phyloP scores from a whole-genome alignment of 2,888 invertebrate species.

The Cinara cedri region DNA sequence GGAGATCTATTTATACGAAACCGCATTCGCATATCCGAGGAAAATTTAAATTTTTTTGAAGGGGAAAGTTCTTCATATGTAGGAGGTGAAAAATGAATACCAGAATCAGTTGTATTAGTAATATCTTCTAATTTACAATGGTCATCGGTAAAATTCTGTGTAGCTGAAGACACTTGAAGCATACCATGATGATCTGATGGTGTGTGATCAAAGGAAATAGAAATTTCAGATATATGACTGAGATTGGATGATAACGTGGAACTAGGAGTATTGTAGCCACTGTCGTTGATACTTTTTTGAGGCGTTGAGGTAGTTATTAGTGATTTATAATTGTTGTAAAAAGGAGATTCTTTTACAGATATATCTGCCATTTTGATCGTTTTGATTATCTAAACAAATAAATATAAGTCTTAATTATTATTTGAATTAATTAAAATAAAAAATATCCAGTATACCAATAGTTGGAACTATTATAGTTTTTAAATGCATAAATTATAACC shows the following conservation, averaged over 20 bases:
- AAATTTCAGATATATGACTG: constrained; percentile 35
- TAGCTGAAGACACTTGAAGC: constrained; percentile 16
- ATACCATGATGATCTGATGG: not conserved
- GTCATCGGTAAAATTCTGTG: not conserved
- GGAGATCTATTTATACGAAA: constrained; percentile 14
- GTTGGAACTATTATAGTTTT: not conserved
- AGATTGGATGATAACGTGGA: constrained; percentile 31
- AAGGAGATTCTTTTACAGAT: constrained; percentile 34
- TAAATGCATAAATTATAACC: not conserved
- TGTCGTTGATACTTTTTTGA: constrained; percentile 38
- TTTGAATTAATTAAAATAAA: not conserved
- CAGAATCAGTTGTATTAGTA: constrained; percentile 1
- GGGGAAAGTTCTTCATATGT: constrained; percentile 21
- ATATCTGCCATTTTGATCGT: constrained; percentile 34
- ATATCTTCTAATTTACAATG: constrained; percentile 26
- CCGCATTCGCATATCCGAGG: not conserved
- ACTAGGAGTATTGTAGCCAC: constrained; percentile 41
- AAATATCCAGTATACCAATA: not conserved
- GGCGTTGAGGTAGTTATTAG: constrained; percentile 49
- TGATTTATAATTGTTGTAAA: constrained; percentile 20
- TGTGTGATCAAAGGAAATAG: constrained; percentile 24
- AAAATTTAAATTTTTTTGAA: constrained; percentile 43
- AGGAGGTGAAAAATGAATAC: not conserved
- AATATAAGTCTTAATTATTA: constrained; percentile 1
- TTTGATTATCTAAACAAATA: constrained; percentile 25